phyloP scores from a whole-genome alignment of 2,797 vertebrate species.

The Galago senegalensis region DNA sequence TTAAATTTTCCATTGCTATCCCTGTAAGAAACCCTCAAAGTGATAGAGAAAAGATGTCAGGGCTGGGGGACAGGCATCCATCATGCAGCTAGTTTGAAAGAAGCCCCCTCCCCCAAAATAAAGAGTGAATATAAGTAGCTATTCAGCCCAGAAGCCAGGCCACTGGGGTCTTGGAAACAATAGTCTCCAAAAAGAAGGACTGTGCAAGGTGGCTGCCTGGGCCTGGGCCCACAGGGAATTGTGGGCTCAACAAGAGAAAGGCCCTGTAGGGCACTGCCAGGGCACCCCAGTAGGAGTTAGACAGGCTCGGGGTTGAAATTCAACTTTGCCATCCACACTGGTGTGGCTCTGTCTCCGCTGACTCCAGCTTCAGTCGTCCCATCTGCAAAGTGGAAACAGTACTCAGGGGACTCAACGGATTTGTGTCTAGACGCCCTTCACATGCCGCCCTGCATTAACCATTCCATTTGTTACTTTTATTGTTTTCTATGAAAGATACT shows the following conservation, averaged over 20 bases:
- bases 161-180: background rate
- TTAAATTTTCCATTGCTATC: background rate
- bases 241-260: background rate
- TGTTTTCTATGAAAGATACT: background rate
- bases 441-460: background rate
- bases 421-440: background rate
- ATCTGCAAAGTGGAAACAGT: background rate
- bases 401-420: background rate
- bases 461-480: background rate
- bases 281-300: background rate
- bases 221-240: too few relatives aligned
- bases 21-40: background rate
- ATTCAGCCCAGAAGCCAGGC: background rate
- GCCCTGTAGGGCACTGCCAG: rapidly evolving
- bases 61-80: background rate
- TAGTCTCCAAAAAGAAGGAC: background rate
- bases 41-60: background rate
- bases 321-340: background rate
- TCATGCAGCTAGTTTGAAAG: background rate
- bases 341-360: background rate
- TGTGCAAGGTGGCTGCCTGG: rapidly evolving
- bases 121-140: background rate
- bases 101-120: background rate
- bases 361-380: background rate
- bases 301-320: background rate